These are phyloP conservation scores for Hyposmocoma kahamanoa DNA, from an alignment of 1,140 invertebrate species.

Conservation along the genomic window DNA sequence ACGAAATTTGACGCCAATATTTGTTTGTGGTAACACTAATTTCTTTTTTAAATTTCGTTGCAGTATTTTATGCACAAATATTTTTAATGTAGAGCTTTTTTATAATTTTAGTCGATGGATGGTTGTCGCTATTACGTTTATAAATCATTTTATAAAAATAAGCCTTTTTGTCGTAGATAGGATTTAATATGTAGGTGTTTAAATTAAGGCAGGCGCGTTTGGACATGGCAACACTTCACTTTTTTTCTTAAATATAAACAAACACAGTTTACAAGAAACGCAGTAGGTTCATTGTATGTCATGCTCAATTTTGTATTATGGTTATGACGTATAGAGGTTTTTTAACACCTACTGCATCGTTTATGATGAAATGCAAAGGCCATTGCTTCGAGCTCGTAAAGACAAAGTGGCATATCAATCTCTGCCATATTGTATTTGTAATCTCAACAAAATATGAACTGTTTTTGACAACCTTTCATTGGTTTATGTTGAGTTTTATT, in stretches of 20 bases:
- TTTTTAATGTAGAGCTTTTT: constrained; percentile 30
- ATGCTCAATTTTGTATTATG: neutral
- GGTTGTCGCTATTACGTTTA: constrained; percentile 46
- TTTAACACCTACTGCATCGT: neutral
- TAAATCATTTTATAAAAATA: constrained; percentile 30
- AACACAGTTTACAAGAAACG: too few relatives aligned
- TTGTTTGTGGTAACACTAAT: constrained; percentile 35
- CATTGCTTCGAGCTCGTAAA: neutral
- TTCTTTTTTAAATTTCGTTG: constrained; percentile 27
- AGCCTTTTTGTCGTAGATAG: constrained; percentile 61
- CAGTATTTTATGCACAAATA: constrained; percentile 49
- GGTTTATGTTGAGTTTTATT: too few relatives aligned
- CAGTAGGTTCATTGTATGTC: neutral
- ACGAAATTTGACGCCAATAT: constrained; percentile 19
- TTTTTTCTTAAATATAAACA: too few relatives aligned
- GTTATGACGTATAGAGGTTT: neutral
- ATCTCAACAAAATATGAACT: too few relatives aligned
- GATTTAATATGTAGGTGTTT: constrained; percentile 63
- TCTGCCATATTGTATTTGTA: neutral
- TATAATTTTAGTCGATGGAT: constrained; percentile 43
- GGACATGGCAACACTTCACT: constrained; percentile 4
- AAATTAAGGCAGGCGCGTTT: constrained; percentile 38
- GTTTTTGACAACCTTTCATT: too few relatives aligned
- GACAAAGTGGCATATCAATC: neutral
- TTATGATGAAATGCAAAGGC: too few relatives aligned